These are phyloP conservation scores for Rhinolophus sinicus DNA, from an alignment of 2,113 vertebrate species.

Conservation along the genomic window DNA sequence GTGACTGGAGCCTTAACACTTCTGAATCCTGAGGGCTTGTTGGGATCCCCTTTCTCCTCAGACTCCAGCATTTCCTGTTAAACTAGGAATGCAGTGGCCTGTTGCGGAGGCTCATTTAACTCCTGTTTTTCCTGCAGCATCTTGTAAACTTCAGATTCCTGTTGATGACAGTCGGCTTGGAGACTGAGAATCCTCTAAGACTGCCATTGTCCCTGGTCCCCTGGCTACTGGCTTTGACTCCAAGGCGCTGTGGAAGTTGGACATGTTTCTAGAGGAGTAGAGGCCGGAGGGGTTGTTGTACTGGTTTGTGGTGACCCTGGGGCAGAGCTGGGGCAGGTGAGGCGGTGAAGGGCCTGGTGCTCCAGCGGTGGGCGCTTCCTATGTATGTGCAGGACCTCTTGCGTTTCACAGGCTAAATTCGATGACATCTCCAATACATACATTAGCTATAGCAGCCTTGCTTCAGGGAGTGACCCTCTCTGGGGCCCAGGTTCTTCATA, in stretches of 20 bases:
- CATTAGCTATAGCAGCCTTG: conserved; percentile 93
- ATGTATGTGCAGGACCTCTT: conserved; percentile 94
- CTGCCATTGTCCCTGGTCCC: conserved; percentile 81
- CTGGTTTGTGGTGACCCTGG: conserved; percentile 94
- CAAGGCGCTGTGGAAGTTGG: conserved; percentile 92
- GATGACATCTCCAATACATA: conserved; percentile 94
- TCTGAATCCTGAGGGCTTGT: conserved; percentile 95
- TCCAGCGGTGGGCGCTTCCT: conserved; percentile 96
- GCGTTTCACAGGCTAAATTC: conserved; percentile 94
- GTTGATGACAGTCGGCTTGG: conserved; percentile 79
- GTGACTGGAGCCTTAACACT: conserved; percentile 94
- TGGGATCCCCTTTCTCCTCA: conserved; percentile 91
- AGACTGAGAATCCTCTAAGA: conserved; percentile 82
- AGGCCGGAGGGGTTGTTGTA: conserved; percentile 96
- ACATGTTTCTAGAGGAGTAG: conserved; percentile 96
- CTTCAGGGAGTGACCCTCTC: conserved; percentile 92
- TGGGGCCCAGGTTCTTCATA: too few relatives aligned
- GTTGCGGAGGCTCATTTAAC: conserved; percentile 92
- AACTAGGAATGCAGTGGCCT: conserved; percentile 95
- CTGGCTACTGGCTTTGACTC: conserved; percentile 87
- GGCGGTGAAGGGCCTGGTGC: conserved; percentile 93
- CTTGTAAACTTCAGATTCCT: conserved; percentile 96
- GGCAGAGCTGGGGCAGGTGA: conserved; percentile 84
- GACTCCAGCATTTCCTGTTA: conserved; percentile 97
- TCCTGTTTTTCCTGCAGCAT: conserved; percentile 98